Evolutionary conservation across 1,140 invertebrate genomes (phyloP), one percentile per base, ranked within the genome.

Genomic region (Odontomachus brunneus): DNA sequence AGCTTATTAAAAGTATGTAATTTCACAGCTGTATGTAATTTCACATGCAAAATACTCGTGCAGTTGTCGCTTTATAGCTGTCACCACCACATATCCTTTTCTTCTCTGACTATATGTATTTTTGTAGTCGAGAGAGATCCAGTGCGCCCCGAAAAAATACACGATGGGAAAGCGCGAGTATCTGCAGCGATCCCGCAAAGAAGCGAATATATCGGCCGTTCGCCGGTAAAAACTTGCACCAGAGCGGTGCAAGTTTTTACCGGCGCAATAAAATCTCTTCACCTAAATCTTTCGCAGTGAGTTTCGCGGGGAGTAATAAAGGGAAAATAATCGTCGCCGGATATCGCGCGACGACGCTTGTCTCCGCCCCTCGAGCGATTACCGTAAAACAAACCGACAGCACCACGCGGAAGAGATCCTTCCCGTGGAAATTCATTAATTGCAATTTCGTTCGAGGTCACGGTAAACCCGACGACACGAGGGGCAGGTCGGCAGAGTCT

Each of bases 281-380:
- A 7, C 38, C 9, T 44, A 69, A 67, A 67, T 78, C 63, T 69
- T 17, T 5, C 24, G 14, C 65, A 38, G n/a, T 38, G 22, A 63
- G n/a, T n/a, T 17, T 12, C 44, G 44, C 44, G 22, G 15, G 19
- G 17, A 24, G 60, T 76, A 76, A 76, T 76, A 66, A 26, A 78
- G 22, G 17, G 22, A 19, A 38, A 69, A 78, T 67, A 67, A 55
- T 69, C 33, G 49, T 17, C 29, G 12, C 22, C 44, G 22, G 17
- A 17, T 9, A 51, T 51, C 22, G 15, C 48, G 22, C 7, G 48
- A 67, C 14, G 19, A n/a, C 38, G 15, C 57, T 33, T 29, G 14
- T 7, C 29, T 24, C 5, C 19, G 29, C 22, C 24, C 24, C 66
- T 38, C 62, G 73, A 11, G 38, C 60, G n/a, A 12, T 14, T 33